Conservation (phyloP, 2,797 vertebrate genomes). For the Cossypha niveicapilla region DNA sequence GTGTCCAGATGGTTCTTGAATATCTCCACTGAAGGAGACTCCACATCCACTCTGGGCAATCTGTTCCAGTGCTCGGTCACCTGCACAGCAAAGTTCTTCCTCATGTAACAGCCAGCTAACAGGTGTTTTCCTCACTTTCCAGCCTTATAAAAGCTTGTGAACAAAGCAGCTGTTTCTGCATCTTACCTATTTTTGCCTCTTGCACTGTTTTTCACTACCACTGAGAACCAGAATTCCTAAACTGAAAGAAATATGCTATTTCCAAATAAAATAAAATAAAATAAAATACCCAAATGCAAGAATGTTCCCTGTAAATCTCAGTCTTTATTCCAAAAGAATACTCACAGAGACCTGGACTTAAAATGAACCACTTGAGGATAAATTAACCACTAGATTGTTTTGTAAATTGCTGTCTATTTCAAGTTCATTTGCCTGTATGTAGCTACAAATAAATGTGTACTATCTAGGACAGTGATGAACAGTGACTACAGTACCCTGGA, state of each 20-base stretch:
- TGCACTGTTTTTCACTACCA: not conserved
- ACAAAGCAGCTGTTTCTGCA: not conserved
- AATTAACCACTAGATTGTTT: not conserved
- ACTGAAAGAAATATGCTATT: not conserved
- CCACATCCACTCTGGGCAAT: not conserved
- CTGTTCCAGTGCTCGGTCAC: not conserved
- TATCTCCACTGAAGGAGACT: not conserved
- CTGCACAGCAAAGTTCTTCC: not conserved
- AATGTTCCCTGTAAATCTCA: not conserved
- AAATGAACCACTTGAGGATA: not conserved
- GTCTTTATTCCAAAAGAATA: not conserved
- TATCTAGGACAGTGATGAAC: not conserved
- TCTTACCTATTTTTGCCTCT: not conserved
- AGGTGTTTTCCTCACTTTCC: not conserved
- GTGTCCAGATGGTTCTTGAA: not conserved
- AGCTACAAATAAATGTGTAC: not conserved
- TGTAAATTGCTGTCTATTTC: not conserved
- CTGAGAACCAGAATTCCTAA: not conserved
- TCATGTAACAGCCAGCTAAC: not conserved
- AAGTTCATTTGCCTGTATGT: not conserved
- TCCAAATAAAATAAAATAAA: not conserved
- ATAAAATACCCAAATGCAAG: not conserved
- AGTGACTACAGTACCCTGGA: not conserved
- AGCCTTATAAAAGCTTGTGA: not conserved
- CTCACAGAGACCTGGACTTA: rapidly evolving